Base-by-base conservation (phyloP, 2,797 vertebrate genomes). In the Melanotaenia pygmaea region DNA sequence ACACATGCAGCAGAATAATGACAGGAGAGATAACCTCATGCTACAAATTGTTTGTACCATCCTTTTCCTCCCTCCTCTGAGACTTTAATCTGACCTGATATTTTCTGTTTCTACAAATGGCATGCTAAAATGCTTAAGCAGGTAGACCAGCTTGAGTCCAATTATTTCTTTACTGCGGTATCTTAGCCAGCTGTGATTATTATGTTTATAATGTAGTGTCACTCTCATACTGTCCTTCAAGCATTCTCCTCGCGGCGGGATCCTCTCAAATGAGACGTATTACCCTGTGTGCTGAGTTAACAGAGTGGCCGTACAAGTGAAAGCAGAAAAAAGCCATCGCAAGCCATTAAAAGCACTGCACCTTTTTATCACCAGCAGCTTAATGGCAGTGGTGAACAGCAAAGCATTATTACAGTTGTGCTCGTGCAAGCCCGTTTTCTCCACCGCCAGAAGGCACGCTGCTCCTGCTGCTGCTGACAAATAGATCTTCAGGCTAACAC, bases 181-280 rank as follows among this genome's bases (percentile, higher is more conserved):
- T 87, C 88, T 84, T 22, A 87, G 89, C 90, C 91, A 87, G 90
- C 91, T 91, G 92, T 89, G 91, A 92, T 92, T 90, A 93, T 92
- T 85, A 88, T 89, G 90, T 92, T 91, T 90, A 88, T 90, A 89
- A 92, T 91, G 87, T 88, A 85, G 91, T 84, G 91, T 91, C 90
- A 89, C 85, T 90, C 88, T 87, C 83, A 50, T 7, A 69, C 81
- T 77, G 90, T 92, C 92, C 90, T 92, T 92, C 90, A 91, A 87
- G 91, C 83, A 54, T 77, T 86, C 88, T 72, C 74, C 88, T 84
- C 90, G 74, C 84, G 20, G 86, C 76, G 68, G 89, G 90, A 87
- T 71, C 85, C 87, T 87, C 87, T 91, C 91, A 89, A 87, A 90
- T 90, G 87, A 92, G 90, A 87, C 87, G 70, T 79, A 89, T 88